These are phyloP conservation scores for Penaeus japonicus DNA, from an alignment of 1,140 invertebrate genomes.

Conservation along the genomic window DNA sequence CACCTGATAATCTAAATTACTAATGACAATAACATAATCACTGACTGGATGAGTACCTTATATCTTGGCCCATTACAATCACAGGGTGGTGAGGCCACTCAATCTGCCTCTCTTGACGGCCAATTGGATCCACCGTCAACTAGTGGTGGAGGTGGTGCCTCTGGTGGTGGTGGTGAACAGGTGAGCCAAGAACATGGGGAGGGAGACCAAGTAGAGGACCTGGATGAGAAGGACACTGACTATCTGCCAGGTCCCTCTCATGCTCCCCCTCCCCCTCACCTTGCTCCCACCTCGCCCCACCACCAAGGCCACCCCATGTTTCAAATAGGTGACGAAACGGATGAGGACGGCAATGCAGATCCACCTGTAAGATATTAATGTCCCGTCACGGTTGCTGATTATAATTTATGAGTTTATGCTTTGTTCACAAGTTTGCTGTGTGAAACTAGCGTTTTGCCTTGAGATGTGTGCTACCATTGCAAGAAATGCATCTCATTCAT, in stretches of 20 bases:
- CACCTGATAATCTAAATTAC: no score
- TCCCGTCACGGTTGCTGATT: slow-evolving; percentile 3
- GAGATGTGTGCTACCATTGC: neutral
- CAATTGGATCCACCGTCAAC: slow-evolving; percentile 27
- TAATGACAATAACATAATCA: no score
- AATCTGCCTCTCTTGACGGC: slow-evolving; percentile 14
- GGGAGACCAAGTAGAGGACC: neutral
- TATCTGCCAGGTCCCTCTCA: slow-evolving; percentile 42
- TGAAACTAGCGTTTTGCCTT: neutral
- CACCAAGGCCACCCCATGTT: slow-evolving; percentile 25
- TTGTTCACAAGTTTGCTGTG: slow-evolving; percentile 29
- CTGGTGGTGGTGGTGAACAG: neutral
- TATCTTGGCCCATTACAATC: neutral
- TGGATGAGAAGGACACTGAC: neutral
- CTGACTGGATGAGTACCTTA: no score
- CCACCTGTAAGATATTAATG: slow-evolving; percentile 18
- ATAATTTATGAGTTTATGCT: slow-evolving; percentile 19
- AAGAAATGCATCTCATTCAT: neutral
- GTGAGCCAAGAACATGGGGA: neutral
- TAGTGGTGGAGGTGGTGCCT: slow-evolving; percentile 27
- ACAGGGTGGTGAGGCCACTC: slow-evolving; percentile 27
- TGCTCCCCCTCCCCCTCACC: slow-evolving; percentile 50
- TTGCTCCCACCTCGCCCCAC: slow-evolving; percentile 41
- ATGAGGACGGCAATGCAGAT: slow-evolving; percentile 41
- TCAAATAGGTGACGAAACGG: slow-evolving; percentile 37